These are phyloP conservation scores for Bothrops jararaca DNA, from an alignment of 2,113 vertebrate species.

Conservation along the genomic window DNA sequence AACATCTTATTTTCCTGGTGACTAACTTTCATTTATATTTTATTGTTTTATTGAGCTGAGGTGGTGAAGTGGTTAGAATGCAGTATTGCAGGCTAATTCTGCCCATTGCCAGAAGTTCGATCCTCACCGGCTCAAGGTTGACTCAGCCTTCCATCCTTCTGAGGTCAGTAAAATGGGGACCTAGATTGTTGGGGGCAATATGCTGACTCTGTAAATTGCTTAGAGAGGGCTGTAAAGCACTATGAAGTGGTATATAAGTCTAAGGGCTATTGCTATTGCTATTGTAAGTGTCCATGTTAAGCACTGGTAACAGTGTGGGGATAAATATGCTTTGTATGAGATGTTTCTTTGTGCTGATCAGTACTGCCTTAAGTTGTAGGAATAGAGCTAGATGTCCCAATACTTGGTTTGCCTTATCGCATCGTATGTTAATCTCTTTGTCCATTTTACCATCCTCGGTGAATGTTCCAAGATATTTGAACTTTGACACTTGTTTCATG, in stretches of 20 bases:
- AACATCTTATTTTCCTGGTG: neutral
- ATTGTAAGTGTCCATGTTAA: neutral
- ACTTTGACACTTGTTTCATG: neutral
- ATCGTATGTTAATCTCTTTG: neutral
- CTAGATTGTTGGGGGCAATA: too few relatives aligned
- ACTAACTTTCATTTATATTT: neutral
- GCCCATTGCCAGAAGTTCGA: too few relatives aligned
- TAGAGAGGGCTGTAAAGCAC: too few relatives aligned
- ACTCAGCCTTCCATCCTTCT: too few relatives aligned
- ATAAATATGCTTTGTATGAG: neutral
- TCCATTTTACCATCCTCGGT: neutral
- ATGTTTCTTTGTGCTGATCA: neutral
- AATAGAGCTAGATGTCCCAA: neutral
- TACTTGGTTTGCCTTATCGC: neutral
- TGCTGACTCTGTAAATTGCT: too few relatives aligned
- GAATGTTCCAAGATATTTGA: neutral
- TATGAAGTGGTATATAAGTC: too few relatives aligned
- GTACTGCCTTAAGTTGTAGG: neutral
- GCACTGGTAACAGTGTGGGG: neutral
- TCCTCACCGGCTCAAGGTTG: too few relatives aligned
- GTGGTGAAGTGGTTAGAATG: too few relatives aligned
- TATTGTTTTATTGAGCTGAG: neutral
- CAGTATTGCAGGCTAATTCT: too few relatives aligned
- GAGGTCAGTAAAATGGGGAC: too few relatives aligned
- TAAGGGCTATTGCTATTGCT: too few relatives aligned